Percentiles rank a stretch among this genome's conserved stretches.
Evolutionary conservation across 2,113 vertebrate species (phyloP).

Genomic region (Etheostoma cragini): DNA sequence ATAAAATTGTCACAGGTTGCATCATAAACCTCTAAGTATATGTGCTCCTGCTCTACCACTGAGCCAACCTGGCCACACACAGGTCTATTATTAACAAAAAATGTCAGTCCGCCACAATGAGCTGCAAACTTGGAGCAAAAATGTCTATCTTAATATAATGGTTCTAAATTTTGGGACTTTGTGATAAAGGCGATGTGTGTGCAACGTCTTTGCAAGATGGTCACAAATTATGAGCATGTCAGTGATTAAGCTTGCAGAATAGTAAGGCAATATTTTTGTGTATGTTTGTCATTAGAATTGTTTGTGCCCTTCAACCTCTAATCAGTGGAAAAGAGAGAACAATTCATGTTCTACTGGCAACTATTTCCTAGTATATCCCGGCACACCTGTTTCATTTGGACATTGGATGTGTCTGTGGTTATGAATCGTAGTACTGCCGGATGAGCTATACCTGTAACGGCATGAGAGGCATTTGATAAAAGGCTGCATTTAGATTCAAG

Average conservation of each 20-base stretch:
- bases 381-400: constrained; percentile 32
- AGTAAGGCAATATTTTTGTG: neutral
- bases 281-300: neutral
- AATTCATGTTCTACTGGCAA: constrained; percentile 1
- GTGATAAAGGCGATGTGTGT: neutral
- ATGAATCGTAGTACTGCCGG: constrained; percentile 17
- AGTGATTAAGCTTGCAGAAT: neutral
- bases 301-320: neutral
- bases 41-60: too few relatives aligned
- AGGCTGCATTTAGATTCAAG: constrained; percentile 69
- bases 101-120: neutral
- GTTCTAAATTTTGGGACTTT: neutral
- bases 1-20: neutral
- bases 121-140: neutral
- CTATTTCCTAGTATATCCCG: neutral
- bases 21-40: too few relatives aligned
- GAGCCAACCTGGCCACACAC: too few relatives aligned
- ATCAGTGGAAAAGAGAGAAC: neutral
- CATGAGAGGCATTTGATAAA: constrained; percentile 49
- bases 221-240: neutral
- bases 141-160: neutral
- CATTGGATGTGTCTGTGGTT: constrained; percentile 22
- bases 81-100: neutral
- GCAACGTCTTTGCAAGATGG: neutral
- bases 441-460: constrained; percentile 47